Base-by-base conservation (phyloP, 2,888 invertebrate species). In the Diadromus collaris region DNA sequence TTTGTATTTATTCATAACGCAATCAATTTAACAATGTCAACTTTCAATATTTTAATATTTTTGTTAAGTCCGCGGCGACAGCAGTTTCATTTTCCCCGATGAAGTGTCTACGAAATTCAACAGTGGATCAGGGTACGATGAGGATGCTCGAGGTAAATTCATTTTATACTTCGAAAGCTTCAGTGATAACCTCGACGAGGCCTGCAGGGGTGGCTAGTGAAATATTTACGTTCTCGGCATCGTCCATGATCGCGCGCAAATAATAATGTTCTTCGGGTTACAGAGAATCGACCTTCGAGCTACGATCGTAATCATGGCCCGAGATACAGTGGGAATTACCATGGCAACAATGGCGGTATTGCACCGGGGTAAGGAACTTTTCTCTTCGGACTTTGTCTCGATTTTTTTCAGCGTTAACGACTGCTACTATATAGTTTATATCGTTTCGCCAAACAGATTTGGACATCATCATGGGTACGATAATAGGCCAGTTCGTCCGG, bases 51-150 rank as follows among this genome's bases (percentile, higher is more conserved):
- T 44, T 63, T 9, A 21, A 29, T 65, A 13, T 54, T 61, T 21
- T 24, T 68, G 10, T 24, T n/a, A 60, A 71, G 76, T 74, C 32
- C 29, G 41, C 38, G 58, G 65, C 41, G 44, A 61, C 24, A 63
- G 44, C 32, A 32, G 63, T 63, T 73, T 81, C 16, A 24, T 70
- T 24, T 81, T 81, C 29, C 78, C 81, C 10, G 81, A 73, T 19
- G 60, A 76, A 24, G 13, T 54, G 4, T 41, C 32, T 19, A 10
- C 58, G 10, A 32, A 27, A 19, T 46, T 68, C 9, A 60, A 24
- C 24, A 58, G 48, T 27, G 38, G 27, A 19, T n/a, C 67, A 24
- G 34, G 51, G 29, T 68, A 34, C 32, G 56, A 60, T 6, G 73
- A 61, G 0, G 73, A 51, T 60, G 51, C 38, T 16, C 58, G 67